Percentiles rank a stretch among this genome's conserved stretches.
Evolutionary conservation across 1,140 invertebrate species (phyloP).

Genomic region (Zeugodacus cucurbitae): DNA sequence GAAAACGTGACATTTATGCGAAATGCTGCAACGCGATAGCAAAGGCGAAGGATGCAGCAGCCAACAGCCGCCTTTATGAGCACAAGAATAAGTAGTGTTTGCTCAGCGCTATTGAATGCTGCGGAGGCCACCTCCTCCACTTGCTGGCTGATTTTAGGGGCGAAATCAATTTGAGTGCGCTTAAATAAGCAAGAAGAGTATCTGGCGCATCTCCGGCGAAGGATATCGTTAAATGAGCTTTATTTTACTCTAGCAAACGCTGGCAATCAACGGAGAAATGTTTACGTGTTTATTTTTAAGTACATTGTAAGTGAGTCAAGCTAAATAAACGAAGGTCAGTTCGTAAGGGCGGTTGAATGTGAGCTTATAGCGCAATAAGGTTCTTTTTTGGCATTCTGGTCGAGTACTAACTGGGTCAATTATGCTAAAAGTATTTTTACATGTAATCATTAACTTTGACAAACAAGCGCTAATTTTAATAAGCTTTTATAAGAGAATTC

Average conservation of each 20-base stretch:
- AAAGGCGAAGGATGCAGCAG: slow-evolving; percentile 6
- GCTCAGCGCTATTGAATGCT: neutral
- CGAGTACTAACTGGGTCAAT: neutral
- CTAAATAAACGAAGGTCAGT: slow-evolving; percentile 20
- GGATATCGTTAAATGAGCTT: slow-evolving; percentile 12
- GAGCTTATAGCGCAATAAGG: neutral
- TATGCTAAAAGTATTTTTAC: neutral
- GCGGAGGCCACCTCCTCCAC: neutral
- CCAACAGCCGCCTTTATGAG: neutral
- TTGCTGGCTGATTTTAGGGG: neutral
- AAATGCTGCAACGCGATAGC: slow-evolving; percentile 23
- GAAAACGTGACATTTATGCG: slow-evolving; percentile 34
- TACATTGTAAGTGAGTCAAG: neutral
- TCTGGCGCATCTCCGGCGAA: neutral
- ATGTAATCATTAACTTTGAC: too few species aligned
- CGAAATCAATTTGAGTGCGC: slow-evolving; percentile 8
- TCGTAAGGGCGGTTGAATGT: neutral
- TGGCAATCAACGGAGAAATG: neutral
- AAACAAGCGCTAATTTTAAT: too few species aligned
- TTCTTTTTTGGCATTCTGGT: neutral
- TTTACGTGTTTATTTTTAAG: neutral
- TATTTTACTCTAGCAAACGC: neutral
- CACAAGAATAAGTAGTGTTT: neutral
- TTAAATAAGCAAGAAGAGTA: neutral
- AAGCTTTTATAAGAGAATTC: too few species aligned